These are phyloP conservation scores for Galagoides demidoff DNA, from an alignment of 2,797 vertebrate genomes.

Conservation along the genomic window DNA sequence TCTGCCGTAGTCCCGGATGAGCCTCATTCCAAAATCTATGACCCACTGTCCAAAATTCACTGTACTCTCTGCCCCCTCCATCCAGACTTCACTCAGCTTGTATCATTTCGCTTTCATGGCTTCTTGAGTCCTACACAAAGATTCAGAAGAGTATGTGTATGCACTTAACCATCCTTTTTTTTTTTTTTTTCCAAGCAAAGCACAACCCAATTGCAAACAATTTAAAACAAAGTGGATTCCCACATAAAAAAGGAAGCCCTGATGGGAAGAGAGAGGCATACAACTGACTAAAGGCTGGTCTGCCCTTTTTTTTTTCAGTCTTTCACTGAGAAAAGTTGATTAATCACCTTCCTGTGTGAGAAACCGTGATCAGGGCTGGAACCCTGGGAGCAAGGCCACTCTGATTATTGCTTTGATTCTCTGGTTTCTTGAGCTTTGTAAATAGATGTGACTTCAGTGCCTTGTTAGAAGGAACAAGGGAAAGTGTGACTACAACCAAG, in stretches of 20 bases:
- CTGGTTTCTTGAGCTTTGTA: background rate
- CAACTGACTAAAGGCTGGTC: background rate
- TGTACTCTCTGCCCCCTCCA: background rate
- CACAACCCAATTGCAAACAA: background rate
- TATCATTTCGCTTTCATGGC: background rate
- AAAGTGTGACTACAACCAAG: background rate
- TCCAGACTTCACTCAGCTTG: background rate
- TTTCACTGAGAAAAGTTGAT: background rate
- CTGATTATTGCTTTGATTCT: background rate
- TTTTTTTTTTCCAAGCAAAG: background rate
- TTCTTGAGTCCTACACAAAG: background rate
- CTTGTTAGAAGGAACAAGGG: background rate
- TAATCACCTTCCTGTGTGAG: background rate
- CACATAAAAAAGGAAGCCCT: background rate
- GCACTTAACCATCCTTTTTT: background rate
- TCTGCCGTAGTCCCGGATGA: background rate
- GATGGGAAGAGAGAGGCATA: background rate
- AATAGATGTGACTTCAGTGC: background rate
- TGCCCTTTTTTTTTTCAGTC: background rate
- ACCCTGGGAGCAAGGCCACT: background rate
- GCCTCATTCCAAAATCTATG: background rate
- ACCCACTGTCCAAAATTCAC: background rate
- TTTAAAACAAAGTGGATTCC: background rate
- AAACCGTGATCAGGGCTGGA: background rate
- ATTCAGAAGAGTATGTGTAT: background rate